Evolutionary conservation across 2,797 vertebrate species (phyloP).

Genomic region (Acanthiza pusilla): DNA sequence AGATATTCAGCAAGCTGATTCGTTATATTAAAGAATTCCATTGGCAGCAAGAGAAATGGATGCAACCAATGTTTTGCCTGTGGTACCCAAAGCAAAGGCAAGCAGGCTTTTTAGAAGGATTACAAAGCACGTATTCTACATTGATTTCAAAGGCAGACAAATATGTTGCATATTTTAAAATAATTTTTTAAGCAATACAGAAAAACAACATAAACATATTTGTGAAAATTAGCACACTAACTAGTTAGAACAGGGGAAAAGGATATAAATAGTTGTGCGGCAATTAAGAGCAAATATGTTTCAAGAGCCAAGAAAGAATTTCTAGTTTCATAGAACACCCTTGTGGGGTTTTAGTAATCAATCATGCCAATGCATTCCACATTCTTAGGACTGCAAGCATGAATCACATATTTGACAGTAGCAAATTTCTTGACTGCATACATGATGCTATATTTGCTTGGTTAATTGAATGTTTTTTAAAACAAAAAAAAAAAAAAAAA

Average conservation of each 20-base stretch:
- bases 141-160: neutral
- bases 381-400: neutral
- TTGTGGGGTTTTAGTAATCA: neutral
- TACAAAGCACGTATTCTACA: neutral
- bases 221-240: neutral
- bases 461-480: neutral
- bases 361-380: neutral
- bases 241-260: neutral
- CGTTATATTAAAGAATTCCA: neutral
- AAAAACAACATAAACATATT: neutral
- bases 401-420: constrained; percentile 3
- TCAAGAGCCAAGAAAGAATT: neutral
- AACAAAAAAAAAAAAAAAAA: neutral
- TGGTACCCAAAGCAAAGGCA: neutral
- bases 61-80: constrained; percentile 21
- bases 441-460: neutral
- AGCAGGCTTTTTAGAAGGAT: neutral
- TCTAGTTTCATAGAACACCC: neutral
- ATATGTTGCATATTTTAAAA: neutral
- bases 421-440: neutral
- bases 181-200: neutral
- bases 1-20: neutral
- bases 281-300: neutral
- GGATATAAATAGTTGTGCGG: neutral
- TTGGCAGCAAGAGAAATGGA: neutral